Percentiles rank a stretch among this genome's conserved stretches.
Evolutionary conservation across 2,797 vertebrate species (phyloP).

Genomic region (Urocyon cinereoargenteus): DNA sequence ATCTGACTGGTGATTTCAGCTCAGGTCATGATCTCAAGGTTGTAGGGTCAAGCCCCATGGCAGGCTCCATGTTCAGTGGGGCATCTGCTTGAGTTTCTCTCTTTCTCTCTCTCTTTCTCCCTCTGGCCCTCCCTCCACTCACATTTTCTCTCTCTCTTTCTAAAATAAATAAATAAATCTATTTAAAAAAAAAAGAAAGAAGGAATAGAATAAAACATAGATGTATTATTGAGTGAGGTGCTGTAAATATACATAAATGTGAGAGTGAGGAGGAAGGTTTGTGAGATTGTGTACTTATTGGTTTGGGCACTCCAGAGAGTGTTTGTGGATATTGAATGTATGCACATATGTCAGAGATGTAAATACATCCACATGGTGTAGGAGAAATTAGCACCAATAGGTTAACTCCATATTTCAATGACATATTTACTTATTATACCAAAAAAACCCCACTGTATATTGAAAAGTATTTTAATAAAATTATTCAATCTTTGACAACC

Average conservation of each 20-base stretch:
- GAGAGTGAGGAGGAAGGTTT: background rate
- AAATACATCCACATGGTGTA: background rate
- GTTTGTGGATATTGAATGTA: background rate
- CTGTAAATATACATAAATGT: background rate
- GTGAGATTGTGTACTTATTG: background rate
- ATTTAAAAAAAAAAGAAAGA: background rate
- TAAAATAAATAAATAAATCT: background rate
- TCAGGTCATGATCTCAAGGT: background rate
- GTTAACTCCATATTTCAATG: background rate
- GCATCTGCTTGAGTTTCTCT: background rate
- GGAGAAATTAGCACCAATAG: background rate
- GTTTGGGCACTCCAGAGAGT: background rate
- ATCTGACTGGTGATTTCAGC: background rate
- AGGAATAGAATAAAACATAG: background rate
- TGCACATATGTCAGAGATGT: background rate
- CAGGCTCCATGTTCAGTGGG: background rate
- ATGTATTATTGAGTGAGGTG: background rate
- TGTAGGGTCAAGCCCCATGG: background rate
- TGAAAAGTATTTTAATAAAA: background rate
- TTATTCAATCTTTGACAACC: background rate
- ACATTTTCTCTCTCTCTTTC: background rate
- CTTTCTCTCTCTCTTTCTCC: background rate
- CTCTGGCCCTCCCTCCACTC: rapidly evolving
- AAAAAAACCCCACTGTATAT: background rate
- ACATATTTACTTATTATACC: background rate